Evolutionary conservation across 1,140 invertebrate genomes (phyloP).

Genomic region (Thaumatotibia leucotreta): DNA sequence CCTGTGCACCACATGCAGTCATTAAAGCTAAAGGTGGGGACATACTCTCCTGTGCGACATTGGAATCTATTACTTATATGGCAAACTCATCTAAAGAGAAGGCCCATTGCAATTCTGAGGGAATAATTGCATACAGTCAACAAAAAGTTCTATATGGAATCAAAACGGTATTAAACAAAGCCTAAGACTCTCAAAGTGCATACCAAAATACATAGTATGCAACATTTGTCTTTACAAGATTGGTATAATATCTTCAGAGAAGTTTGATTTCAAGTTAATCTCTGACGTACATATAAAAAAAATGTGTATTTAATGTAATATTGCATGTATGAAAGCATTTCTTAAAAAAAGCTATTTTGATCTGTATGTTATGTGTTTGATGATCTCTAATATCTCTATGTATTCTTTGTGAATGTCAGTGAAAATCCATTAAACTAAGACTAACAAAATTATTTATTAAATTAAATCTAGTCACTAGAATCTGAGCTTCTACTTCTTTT

Average conservation of each 20-base stretch:
- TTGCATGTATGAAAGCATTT: no score
- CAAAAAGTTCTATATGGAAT: slow-evolving; percentile 37
- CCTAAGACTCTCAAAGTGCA: neutral
- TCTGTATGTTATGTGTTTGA: no score
- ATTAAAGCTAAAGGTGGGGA: slow-evolving; percentile 72
- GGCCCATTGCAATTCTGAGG: slow-evolving; percentile 54
- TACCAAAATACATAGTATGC: no score
- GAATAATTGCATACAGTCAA: slow-evolving; percentile 52
- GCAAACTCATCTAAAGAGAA: neutral
- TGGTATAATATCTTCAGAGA: neutral
- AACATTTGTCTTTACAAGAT: neutral
- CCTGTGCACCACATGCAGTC: slow-evolving; percentile 89
- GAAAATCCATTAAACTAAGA: neutral
- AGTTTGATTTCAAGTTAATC: no score
- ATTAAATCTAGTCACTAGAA: slow-evolving; percentile 26
- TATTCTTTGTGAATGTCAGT: neutral
- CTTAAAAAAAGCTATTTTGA: no score
- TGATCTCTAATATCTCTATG: no score
- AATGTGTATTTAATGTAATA: no score
- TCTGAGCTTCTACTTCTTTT: slow-evolving; percentile 43
- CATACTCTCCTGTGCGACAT: slow-evolving; percentile 32
- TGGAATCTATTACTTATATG: slow-evolving; percentile 39
- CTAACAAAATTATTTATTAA: slow-evolving; percentile 1
- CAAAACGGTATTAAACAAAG: slow-evolving; percentile 28
- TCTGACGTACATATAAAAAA: no score